phyloP scores from a whole-genome alignment of 2,113 vertebrate genomes.

The Theristicus caerulescens region DNA sequence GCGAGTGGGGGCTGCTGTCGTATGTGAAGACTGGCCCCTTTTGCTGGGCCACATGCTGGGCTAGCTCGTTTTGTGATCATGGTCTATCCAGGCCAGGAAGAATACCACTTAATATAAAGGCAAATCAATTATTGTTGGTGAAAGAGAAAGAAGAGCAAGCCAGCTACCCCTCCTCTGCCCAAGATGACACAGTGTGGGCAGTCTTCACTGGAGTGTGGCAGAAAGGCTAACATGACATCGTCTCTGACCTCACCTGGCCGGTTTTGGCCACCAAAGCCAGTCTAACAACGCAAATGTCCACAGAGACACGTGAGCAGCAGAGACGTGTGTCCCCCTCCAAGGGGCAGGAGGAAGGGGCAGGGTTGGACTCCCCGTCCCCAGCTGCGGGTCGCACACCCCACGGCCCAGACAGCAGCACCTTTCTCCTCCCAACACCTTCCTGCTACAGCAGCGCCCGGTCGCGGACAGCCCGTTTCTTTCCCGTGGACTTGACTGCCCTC shows the following conservation, averaged over 20 bases:
- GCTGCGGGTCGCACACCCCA: background rate
- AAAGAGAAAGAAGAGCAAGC: background rate
- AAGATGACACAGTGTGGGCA: background rate
- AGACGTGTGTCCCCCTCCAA: too few species aligned
- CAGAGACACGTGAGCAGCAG: background rate
- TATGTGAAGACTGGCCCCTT: background rate
- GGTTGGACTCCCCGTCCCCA: too few species aligned
- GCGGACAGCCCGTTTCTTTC: accelerated
- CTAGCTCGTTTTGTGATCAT: background rate
- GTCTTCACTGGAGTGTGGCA: background rate
- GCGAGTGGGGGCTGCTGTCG: background rate
- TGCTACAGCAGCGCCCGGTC: accelerated
- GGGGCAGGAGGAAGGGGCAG: background rate
- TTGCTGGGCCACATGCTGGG: background rate
- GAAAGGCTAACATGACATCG: accelerated
- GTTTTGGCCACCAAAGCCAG: background rate
- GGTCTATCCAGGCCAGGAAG: background rate
- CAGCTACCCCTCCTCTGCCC: background rate
- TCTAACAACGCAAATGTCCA: accelerated
- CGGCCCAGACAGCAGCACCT: accelerated
- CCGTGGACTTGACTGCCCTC: background rate
- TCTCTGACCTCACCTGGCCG: background rate
- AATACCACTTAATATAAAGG: background rate
- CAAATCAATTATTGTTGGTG: background rate
- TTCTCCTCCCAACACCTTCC: too few species aligned